A percentile compares a stretch with the other conserved stretches of the same genome.
These are phyloP conservation scores for Oceanites oceanicus DNA, from an alignment of 2,113 vertebrate species.

Conservation along the genomic window DNA sequence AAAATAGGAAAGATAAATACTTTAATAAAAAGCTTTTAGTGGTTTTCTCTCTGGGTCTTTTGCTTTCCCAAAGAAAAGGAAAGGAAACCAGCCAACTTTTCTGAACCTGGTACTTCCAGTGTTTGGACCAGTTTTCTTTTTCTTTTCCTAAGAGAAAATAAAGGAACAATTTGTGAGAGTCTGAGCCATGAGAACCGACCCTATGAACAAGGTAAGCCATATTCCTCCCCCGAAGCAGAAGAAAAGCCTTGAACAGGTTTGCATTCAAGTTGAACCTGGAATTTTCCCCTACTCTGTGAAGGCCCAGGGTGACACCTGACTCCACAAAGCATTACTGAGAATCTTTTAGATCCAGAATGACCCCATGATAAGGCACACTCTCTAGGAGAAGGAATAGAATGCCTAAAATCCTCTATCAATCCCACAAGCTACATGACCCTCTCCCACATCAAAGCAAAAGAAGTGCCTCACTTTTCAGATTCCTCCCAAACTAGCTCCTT, in stretches of 20 bases:
- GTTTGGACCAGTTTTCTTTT: neutral
- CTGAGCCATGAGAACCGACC: neutral
- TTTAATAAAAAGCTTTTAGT: conserved; percentile 7
- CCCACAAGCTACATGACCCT: neutral
- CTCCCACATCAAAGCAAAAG: neutral
- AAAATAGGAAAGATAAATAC: conserved; percentile 3
- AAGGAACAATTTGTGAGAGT: neutral
- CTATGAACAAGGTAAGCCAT: neutral
- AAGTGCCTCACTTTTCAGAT: neutral
- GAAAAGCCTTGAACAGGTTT: neutral
- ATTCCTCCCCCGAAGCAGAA: neutral
- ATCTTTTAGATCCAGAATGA: neutral
- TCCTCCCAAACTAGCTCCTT: neutral
- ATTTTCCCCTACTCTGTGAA: neutral
- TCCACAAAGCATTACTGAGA: neutral
- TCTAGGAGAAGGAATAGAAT: neutral
- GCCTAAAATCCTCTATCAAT: neutral
- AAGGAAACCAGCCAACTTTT: neutral
- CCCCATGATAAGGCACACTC: neutral
- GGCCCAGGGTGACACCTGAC: neutral
- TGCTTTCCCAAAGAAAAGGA: neutral
- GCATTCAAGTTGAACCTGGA: neutral
- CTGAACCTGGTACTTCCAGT: neutral
- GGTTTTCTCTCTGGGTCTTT: neutral
- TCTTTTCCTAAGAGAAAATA: neutral